A percentile compares a stretch with the other conserved stretches of the same genome.
Evolutionary conservation across 2,113 vertebrate species (phyloP).

Genomic region (Panthera leo): DNA sequence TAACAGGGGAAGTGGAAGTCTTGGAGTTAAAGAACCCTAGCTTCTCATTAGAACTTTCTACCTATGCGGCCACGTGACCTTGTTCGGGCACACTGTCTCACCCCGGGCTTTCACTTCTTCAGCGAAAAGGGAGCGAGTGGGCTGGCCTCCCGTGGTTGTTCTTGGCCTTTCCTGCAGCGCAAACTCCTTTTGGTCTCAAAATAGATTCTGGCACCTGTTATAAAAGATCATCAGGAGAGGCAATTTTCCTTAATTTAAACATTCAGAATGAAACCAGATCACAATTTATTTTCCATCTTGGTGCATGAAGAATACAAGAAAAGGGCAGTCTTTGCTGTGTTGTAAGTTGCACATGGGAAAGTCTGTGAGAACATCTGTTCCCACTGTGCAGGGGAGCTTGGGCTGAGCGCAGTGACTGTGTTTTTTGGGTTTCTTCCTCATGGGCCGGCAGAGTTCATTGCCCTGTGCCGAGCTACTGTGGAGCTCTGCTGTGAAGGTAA

Average conservation of each 20-base stretch:
- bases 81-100: neutral
- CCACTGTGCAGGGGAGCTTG: neutral
- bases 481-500: neutral
- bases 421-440: neutral
- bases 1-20: neutral
- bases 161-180: neutral
- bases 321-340: neutral
- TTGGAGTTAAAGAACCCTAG: neutral
- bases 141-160: neutral
- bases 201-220: neutral
- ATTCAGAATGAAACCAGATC: neutral
- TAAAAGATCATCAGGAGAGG: neutral
- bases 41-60: neutral
- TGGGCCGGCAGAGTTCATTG: neutral
- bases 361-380: neutral
- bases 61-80: neutral
- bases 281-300: neutral
- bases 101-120: neutral
- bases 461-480: neutral
- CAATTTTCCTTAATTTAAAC: neutral
- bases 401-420: neutral
- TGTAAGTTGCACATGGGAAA: neutral
- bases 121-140: neutral
- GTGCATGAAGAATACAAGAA: neutral
- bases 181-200: neutral